Evolutionary conservation across 2,113 vertebrate species (phyloP).

Genomic region (Phalacrocorax pelagicus): DNA sequence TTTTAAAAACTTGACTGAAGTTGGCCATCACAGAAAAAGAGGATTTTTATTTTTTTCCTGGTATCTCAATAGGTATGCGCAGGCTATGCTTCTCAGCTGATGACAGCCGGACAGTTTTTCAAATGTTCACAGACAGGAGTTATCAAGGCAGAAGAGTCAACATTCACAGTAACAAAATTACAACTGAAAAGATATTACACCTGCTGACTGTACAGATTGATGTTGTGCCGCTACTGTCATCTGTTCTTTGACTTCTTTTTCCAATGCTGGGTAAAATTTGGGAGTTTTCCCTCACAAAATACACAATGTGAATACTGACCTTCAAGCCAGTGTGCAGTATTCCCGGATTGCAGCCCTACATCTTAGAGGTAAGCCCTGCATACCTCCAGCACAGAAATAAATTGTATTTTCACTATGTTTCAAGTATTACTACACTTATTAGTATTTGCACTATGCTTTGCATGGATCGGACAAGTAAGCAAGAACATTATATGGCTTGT

Average conservation of each 20-base stretch:
- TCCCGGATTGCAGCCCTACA: neutral
- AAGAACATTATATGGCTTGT: neutral
- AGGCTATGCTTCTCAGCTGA: neutral
- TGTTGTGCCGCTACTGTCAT: neutral
- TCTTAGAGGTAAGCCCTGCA: neutral
- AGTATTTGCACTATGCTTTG: neutral
- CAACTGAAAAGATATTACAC: neutral
- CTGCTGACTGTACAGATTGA: neutral
- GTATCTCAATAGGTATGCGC: too few relatives aligned
- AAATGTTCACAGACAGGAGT: neutral
- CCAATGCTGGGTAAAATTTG: neutral
- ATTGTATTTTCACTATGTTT: neutral
- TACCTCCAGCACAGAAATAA: neutral
- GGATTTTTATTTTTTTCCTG: neutral
- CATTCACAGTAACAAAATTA: neutral
- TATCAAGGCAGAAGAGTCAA: neutral
- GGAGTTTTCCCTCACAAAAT: neutral
- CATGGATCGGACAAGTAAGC: neutral
- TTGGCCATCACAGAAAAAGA: neutral
- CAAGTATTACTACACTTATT: neutral
- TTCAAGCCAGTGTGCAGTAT: neutral
- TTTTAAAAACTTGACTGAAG: neutral
- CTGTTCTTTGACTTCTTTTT: neutral
- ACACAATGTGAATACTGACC: neutral
- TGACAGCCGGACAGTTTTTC: neutral